Evolutionary conservation across 2,113 vertebrate genomes (phyloP), one percentile per base, ranked within the genome.

Genomic region (Camarhynchus parvulus): DNA sequence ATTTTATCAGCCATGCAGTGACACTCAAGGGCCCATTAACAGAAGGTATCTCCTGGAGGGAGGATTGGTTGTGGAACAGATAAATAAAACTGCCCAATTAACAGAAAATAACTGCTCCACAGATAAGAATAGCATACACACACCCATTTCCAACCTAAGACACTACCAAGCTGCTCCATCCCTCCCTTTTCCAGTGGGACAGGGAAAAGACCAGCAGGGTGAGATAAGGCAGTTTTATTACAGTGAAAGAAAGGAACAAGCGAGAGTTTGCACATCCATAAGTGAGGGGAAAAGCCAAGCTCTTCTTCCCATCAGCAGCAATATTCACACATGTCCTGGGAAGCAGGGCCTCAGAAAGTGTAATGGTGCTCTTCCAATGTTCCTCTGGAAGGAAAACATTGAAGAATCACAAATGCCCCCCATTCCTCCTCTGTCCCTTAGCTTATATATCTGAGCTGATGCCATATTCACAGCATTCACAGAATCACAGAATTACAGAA

Each of bases 201-300:
- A 37, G 33, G 21, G 27, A 18, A 33, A 9, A 55, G 14, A 25
- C 6, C n/a, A 58, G 52, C 7, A 5, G 42, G 42, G 22, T 67
- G 28, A 58, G 52, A 27, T 27, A 33, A 47, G 42, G 42, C 22
- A 39, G 42, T 47, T 68, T 68, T 47, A 58, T 47, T 17, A 12
- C 13, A 33, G 42, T 8, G 22, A 39, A 47, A 21, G 20, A 31
- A 55, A 67, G 27, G 46, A 56, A 25, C 15, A 30, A 13, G 6
- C 0, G 0, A 37, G 27, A 33, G 27, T 56, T 46, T 47, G 21
- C 2, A 0, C 1, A 1, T 12, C 8, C 27, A 21, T 21, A 39
- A 13, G 10, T 0, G 2, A 47, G 33, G 27, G 50, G 22, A 10
- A 37, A 37, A 37, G 33, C 11, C 20, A 46, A 30, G 27, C 39